Percentiles rank a stretch among this genome's conserved stretches.
Conservation (phyloP, 2,113 vertebrate genomes). For the Gavia stellata region DNA sequence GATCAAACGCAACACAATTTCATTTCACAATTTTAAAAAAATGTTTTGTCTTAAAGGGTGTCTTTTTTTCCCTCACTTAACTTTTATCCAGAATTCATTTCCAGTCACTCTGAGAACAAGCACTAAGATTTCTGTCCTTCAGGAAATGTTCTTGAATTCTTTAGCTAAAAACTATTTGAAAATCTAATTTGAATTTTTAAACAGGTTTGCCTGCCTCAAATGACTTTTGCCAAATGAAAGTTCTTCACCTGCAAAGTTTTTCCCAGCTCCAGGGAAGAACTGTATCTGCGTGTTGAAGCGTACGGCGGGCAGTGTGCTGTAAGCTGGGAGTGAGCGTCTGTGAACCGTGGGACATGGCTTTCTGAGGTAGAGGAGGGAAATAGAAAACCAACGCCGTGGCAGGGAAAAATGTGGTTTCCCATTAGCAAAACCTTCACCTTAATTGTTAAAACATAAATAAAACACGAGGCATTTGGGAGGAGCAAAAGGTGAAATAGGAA, state of each 20-base stretch:
- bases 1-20: not conserved
- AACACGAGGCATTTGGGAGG: not conserved
- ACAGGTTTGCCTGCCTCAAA: not conserved
- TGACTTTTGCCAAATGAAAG: not conserved
- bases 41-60: not conserved
- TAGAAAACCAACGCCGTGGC: fast-evolving
- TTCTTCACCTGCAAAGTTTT: not conserved
- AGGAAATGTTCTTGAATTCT: not conserved
- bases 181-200: not conserved
- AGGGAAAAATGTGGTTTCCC: not conserved
- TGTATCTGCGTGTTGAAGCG: not conserved
- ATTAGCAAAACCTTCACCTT: not conserved
- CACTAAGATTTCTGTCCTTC: not conserved
- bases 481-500: not conserved
- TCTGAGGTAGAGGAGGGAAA: not conserved
- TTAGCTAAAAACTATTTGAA: not conserved
- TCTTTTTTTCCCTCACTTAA: not conserved
- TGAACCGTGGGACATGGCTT: not conserved
- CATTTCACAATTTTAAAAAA: not conserved
- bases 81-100: not conserved
- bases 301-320: not conserved
- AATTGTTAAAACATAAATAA: not conserved
- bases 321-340: not conserved
- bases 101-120: not conserved
- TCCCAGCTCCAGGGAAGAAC: not conserved